Percentiles rank a stretch among this genome's conserved stretches.
phyloP scores from a whole-genome alignment of 2,888 invertebrate genomes.

The Drosophila sordidapex region DNA sequence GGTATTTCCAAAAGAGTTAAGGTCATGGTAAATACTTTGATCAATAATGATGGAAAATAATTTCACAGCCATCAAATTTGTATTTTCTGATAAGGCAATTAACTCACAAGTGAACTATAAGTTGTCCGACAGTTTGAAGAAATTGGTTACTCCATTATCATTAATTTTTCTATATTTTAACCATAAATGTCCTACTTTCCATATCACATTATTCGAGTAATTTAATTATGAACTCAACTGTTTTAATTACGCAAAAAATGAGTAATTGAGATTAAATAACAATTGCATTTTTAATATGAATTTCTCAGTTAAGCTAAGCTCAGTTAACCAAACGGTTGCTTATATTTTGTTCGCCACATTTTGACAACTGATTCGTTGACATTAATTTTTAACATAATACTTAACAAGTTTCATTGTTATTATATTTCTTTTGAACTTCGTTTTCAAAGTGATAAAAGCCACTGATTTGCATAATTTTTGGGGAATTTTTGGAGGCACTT shows the following conservation, averaged over 20 bases:
- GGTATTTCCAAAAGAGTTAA: neutral
- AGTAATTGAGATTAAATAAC: neutral
- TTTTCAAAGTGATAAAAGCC: slow-evolving; percentile 20
- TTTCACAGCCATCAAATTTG: neutral
- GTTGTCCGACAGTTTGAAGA: neutral
- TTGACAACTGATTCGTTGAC: slow-evolving; percentile 15
- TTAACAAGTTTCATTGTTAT: slow-evolving; percentile 42
- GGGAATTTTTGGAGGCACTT: slow-evolving; percentile 35
- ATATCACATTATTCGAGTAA: neutral
- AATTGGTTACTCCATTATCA: neutral
- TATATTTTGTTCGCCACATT: neutral
- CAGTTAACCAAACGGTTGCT: neutral
- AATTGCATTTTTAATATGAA: neutral
- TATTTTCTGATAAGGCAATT: neutral
- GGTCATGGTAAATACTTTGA: neutral
- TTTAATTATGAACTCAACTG: neutral
- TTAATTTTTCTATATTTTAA: neutral
- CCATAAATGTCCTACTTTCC: no score
- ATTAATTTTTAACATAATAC: slow-evolving; percentile 13
- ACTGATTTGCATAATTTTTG: slow-evolving; percentile 43
- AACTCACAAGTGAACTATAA: neutral
- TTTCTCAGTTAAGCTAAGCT: neutral
- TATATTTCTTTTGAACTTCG: slow-evolving; percentile 19
- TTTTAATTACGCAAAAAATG: neutral
- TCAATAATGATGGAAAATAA: neutral